Percentiles rank a stretch among this genome's conserved stretches.
Conservation (phyloP, 1,140 invertebrate species). For the Trachymyrmex cornetzi region DNA sequence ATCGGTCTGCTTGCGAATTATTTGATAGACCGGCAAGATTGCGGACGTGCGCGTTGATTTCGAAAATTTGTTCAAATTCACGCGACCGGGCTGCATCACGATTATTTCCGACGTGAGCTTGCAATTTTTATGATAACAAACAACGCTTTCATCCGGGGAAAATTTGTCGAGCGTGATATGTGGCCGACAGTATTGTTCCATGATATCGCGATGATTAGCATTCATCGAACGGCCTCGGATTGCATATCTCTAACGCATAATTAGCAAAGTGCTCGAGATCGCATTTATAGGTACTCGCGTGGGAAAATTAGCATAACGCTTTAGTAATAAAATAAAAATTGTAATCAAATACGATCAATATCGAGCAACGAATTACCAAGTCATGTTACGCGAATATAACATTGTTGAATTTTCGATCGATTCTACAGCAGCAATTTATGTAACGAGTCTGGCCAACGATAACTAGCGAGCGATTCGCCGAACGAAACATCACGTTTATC, state of each 20-base stretch:
- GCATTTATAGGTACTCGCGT: background rate
- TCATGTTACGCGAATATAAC: background rate
- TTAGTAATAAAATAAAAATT: conserved; percentile 3
- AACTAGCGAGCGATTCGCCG: background rate
- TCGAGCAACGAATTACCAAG: background rate
- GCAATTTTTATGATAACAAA: conserved; percentile 13
- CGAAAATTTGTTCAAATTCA: conserved; percentile 11
- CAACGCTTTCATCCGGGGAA: conserved; percentile 1
- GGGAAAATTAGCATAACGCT: conserved; percentile 10
- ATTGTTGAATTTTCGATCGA: conserved; percentile 23
- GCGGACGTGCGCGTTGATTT: background rate
- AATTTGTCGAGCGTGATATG: background rate
- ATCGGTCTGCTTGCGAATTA: background rate
- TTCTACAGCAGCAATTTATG: background rate
- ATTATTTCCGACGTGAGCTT: background rate
- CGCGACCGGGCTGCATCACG: background rate
- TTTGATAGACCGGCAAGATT: background rate
- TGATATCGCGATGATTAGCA: conserved; percentile 19
- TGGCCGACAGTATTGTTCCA: background rate
- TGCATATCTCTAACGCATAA: background rate
- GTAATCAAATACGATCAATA: background rate
- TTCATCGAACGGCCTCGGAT: background rate
- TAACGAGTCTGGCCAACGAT: background rate
- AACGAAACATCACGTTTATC: background rate
- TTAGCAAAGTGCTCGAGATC: conserved; percentile 2